A percentile compares a stretch with the other conserved stretches of the same genome.
Conservation (phyloP, 1,140 invertebrate genomes). For the Drosophila dunni region DNA sequence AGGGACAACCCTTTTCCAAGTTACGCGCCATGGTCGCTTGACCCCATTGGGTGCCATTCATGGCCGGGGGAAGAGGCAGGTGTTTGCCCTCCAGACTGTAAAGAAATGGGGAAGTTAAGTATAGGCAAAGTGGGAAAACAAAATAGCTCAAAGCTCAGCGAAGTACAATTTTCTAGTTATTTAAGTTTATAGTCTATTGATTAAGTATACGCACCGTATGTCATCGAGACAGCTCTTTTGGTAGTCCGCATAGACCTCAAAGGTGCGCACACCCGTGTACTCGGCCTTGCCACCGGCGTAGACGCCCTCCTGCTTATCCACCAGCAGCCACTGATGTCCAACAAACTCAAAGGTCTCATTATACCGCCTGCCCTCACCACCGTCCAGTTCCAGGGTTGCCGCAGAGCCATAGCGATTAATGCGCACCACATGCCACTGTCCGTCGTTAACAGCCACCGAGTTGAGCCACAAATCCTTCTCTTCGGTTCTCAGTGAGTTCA, state of each 20-base stretch:
- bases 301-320: constrained; percentile 97
- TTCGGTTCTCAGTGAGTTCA: constrained; percentile 95
- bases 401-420: constrained; percentile 96
- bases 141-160: too few species aligned
- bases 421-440: constrained; percentile 97
- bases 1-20: constrained; percentile 95
- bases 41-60: constrained; percentile 97
- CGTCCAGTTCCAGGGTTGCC: constrained; percentile 96
- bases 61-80: constrained; percentile 94
- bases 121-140: background rate
- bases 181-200: too few species aligned
- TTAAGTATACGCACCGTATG: constrained; percentile 87
- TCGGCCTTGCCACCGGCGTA: constrained; percentile 98
- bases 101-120: background rate
- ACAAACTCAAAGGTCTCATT: constrained; percentile 97
- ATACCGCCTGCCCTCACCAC: constrained; percentile 96
- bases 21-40: constrained; percentile 96
- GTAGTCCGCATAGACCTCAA: constrained; percentile 97
- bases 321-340: constrained; percentile 95
- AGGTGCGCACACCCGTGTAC: constrained; percentile 95
- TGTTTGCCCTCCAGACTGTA: constrained; percentile 94
- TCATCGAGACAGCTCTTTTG: constrained; percentile 90
- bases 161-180: too few species aligned
- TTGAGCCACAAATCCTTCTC: constrained; percentile 96
- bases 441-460: constrained; percentile 95